Evolutionary conservation across 2,113 vertebrate species (phyloP).

Genomic region (Rynchops niger): DNA sequence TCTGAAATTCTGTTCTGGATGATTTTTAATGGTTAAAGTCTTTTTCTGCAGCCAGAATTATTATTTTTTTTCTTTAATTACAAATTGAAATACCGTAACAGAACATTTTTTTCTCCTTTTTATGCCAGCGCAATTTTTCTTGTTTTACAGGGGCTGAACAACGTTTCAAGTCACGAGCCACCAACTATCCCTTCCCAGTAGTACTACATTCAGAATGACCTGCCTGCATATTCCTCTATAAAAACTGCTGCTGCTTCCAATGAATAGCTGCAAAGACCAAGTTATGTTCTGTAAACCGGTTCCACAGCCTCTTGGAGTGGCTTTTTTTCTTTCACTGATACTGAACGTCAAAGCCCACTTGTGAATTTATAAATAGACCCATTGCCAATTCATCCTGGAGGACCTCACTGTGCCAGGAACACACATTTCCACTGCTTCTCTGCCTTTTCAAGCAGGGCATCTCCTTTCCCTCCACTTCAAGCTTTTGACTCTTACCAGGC

Average conservation of each 20-base stretch:
- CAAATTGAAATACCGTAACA: not conserved
- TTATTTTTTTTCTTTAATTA: not conserved
- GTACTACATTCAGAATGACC: not conserved
- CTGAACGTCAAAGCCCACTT: not conserved
- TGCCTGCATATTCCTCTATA: not conserved
- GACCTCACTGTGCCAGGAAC: not conserved
- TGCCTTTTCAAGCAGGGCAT: not conserved
- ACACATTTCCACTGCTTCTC: not conserved
- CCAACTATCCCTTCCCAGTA: not conserved
- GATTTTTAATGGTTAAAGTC: not conserved
- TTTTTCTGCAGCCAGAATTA: not conserved
- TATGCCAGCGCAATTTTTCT: not conserved
- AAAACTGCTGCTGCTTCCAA: not conserved
- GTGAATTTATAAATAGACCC: not conserved
- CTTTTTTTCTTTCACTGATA: not conserved
- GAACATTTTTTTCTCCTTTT: not conserved
- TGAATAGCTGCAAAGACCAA: not conserved
- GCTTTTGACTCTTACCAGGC: not conserved
- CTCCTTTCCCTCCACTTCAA: not conserved
- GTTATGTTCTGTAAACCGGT: not conserved
- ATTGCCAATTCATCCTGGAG: not conserved
- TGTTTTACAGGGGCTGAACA: not conserved
- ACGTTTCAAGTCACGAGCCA: not conserved
- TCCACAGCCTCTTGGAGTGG: not conserved
- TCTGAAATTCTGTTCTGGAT: not conserved